Base-by-base conservation (phyloP, 2,113 vertebrate species). In the Mirza zaza region DNA sequence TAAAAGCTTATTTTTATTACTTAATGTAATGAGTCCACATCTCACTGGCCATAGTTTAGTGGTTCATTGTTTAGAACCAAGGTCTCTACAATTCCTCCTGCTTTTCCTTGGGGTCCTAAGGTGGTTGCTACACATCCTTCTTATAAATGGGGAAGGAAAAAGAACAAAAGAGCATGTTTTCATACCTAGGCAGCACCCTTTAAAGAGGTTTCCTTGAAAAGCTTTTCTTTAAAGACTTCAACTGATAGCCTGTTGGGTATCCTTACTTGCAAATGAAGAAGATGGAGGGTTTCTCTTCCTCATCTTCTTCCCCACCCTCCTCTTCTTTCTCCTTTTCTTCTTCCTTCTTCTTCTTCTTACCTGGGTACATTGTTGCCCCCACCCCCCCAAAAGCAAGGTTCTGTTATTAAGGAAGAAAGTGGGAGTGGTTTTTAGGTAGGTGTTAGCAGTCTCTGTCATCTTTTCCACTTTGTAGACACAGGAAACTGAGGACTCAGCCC, bases 151-250 rank as follows among this genome's bases (percentile, higher is more conserved):
- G 39, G 25, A 87, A 92, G 7, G 0, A 27, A 50, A 70, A 81
- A 83, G 45, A 82, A 45, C 14, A 89, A 32, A 65, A 25, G 25
- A 63, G 5, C 1, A 6, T 5, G 32, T 82, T 76, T 21, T 50
- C 5, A 25, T 9, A 23, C 27, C 17, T 29, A 11, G 5, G 32
- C 15, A 89, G 59, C 8, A 12, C 9, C 21, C 9, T 92, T 82
- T 90, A 45, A 91, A n/a, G 32, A 89, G 27, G 45, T 59, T 61
- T 84, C 48, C 48, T 71, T 75, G 34, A 39, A 61, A 68, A 84
- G 5, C 6, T 36, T 48, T 0, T 57, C 18, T 52, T 86, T 27
- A 61, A 90, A 17, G 15, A 25, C 39, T 83, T 67, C 3, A 55
- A 2, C 39, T 68, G 42, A 21, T 23, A 42, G 52, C 12, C 0